These are phyloP conservation scores for Trachymyrmex septentrionalis DNA, from an alignment of 1,140 invertebrate genomes.

Conservation along the genomic window DNA sequence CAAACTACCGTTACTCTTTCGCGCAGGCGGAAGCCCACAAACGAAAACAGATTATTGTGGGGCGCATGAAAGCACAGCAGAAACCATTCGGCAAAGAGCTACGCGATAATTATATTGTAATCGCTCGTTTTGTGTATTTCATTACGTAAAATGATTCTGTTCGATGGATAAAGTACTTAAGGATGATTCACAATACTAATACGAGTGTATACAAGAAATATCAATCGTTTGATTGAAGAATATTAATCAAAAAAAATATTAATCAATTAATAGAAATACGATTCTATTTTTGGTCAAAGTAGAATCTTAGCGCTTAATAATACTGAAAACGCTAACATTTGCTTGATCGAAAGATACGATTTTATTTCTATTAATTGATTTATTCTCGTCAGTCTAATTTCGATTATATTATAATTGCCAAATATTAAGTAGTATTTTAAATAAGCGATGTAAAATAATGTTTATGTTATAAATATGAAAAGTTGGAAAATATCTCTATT, in stretches of 20 bases:
- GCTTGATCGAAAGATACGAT: no score
- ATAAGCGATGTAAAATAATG: not conserved
- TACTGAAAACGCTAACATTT: no score
- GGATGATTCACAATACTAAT: not conserved
- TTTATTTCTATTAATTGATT: no score
- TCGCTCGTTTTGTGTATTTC: not conserved
- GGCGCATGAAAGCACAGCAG: not conserved
- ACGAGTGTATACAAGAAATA: not conserved
- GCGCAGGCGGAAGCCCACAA: conserved; percentile 8
- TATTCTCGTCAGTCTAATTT: no score
- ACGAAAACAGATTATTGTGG: conserved; percentile 28
- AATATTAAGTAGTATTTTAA: not conserved
- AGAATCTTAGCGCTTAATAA: no score
- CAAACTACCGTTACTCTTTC: conserved; percentile 46
- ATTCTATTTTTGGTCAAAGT: no score
- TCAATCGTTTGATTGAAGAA: not conserved
- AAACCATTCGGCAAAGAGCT: conserved; percentile 6
- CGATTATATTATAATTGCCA: not conserved
- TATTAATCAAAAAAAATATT: no score
- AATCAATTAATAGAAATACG: not conserved
- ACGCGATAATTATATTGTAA: conserved; percentile 41
- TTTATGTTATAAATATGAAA: not conserved
- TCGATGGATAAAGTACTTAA: not conserved
- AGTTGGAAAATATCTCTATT: not conserved
- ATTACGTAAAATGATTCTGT: conserved; percentile 25